Conservation (phyloP, 2,797 vertebrate species). For the Lagodon rhomboides region DNA sequence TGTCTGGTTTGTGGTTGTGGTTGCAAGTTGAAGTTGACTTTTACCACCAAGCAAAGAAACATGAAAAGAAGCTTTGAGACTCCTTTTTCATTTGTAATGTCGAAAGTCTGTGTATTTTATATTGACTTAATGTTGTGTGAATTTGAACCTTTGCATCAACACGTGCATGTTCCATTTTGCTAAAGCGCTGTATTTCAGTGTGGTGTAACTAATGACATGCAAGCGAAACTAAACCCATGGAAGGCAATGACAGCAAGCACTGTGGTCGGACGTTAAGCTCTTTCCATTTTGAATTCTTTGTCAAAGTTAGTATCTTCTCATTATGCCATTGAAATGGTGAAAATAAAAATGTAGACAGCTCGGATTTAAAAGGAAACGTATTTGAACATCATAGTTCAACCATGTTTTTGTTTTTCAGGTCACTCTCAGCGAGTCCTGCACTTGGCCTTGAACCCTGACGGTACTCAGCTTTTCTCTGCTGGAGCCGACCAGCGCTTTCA, state of each 20-base stretch:
- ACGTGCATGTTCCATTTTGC: background rate
- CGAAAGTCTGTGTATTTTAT: background rate
- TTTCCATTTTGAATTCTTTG: too few relatives aligned
- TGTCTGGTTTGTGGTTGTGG: background rate
- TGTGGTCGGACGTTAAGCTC: background rate
- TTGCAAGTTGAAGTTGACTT: background rate
- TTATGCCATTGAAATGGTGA: too few relatives aligned
- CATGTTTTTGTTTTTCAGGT: constrained; percentile 62
- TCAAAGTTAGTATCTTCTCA: too few relatives aligned
- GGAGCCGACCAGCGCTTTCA: constrained; percentile 78
- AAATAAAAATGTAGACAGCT: too few relatives aligned
- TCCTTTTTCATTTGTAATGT: background rate
- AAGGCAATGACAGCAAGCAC: background rate
- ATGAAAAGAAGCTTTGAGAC: background rate
- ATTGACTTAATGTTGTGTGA: background rate
- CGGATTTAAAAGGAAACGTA: background rate
- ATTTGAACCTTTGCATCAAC: background rate
- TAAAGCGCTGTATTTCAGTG: background rate
- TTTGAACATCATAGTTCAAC: background rate
- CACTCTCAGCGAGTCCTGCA: constrained; percentile 85
- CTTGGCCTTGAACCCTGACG: constrained; percentile 77
- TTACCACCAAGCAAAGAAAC: background rate
- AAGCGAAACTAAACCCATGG: background rate
- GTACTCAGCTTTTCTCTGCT: constrained; percentile 81
- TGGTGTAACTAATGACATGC: background rate